These are phyloP conservation scores for Ptychobarbus kaznakovi DNA, from an alignment of 2,797 vertebrate species.

Conservation along the genomic window DNA sequence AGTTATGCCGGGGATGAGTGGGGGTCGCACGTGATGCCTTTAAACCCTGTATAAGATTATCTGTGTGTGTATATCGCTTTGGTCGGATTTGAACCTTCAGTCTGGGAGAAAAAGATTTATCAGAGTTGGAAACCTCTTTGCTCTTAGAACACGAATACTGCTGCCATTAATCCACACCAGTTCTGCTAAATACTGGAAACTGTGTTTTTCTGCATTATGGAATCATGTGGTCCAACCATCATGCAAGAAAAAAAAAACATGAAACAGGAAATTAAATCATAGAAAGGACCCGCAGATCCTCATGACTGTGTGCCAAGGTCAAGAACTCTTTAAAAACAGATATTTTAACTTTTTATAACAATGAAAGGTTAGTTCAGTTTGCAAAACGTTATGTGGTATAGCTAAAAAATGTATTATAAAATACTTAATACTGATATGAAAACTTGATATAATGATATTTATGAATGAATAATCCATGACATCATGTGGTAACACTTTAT, in stretches of 20 bases:
- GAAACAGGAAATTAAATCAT: neutral
- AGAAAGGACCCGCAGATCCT: neutral
- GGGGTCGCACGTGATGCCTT: constrained; percentile 69
- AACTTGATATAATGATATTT: neutral
- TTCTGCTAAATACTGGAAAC: constrained; percentile 27
- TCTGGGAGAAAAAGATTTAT: constrained; percentile 39
- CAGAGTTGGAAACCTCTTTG: constrained; percentile 7
- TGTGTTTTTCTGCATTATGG: neutral
- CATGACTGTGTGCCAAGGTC: neutral
- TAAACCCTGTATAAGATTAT: constrained; percentile 46
- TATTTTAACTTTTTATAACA: too few species aligned
- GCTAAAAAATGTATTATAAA: too few species aligned
- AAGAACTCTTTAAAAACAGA: too few species aligned
- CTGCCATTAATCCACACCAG: constrained; percentile 3
- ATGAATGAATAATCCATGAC: neutral
- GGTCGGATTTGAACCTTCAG: constrained; percentile 46
- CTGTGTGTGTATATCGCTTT: constrained; percentile 48
- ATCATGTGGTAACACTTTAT: too few species aligned
- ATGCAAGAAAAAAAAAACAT: neutral
- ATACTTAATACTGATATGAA: neutral
- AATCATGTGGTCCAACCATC: neutral
- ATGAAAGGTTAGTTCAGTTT: too few species aligned
- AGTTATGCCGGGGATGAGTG: constrained; percentile 71
- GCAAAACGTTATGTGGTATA: neutral
- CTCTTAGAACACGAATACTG: neutral